These are phyloP conservation scores for Halcyon chelicuti DNA, from an alignment of 2,797 vertebrate species.

Conservation along the genomic window DNA sequence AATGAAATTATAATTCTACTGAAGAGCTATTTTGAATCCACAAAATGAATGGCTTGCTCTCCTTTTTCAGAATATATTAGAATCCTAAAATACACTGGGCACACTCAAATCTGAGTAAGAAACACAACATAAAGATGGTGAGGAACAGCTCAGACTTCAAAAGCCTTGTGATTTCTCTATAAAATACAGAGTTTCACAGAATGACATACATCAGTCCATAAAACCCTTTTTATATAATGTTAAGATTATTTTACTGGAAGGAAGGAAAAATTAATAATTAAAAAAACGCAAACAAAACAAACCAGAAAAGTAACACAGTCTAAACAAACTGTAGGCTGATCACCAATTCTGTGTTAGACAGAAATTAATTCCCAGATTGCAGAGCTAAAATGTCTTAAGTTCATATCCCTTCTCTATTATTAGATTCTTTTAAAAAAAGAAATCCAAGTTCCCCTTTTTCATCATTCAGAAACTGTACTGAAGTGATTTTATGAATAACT, in stretches of 20 bases:
- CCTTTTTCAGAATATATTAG: not conserved
- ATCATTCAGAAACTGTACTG: not conserved
- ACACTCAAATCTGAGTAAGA: not conserved
- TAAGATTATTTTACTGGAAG: not conserved
- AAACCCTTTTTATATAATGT: not conserved
- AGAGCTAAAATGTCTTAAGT: not conserved
- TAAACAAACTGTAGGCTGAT: conserved; percentile 17
- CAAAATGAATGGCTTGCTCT: not conserved
- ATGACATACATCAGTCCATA: not conserved
- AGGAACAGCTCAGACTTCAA: not conserved
- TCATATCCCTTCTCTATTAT: not conserved
- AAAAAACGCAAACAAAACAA: not conserved
- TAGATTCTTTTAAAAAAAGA: not conserved
- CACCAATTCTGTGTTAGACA: conserved; percentile 6
- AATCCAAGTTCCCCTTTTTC: not conserved
- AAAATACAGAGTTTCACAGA: not conserved
- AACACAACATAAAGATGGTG: not conserved
- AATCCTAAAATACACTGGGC: not conserved
- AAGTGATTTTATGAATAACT: conserved; percentile 15
- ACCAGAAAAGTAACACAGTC: not conserved
- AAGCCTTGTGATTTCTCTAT: not conserved
- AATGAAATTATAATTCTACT: not conserved
- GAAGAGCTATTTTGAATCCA: not conserved
- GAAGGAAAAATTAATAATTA: not conserved
- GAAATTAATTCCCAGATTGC: conserved; percentile 28